Base-by-base conservation (phyloP, 2,113 vertebrate species). In the Mustela lutreola region DNA sequence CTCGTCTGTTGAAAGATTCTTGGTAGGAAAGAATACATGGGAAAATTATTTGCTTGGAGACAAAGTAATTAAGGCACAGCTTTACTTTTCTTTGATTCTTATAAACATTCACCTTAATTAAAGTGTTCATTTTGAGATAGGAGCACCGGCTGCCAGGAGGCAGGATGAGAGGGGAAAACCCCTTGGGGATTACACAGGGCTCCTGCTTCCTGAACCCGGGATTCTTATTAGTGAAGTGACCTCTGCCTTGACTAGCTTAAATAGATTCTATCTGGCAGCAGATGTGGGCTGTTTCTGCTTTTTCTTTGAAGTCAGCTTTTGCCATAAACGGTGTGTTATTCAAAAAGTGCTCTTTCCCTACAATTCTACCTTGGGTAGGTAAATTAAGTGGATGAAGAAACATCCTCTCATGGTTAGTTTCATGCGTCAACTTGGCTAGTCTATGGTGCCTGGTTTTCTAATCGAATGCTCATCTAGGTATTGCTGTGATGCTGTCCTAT, bases 41-140 rank as follows among this genome's bases (percentile, higher is more conserved):
- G 62, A 70, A 94, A 90, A 94, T 84, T 67, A 88, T 78, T 86
- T 89, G 84, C 84, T 81, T 95, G 88, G 91, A 97, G 93, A 78
- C 76, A 80, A 91, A 84, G 89, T 56, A 90, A 89, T 91, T 58
- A 95, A 95, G 91, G 62, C 58, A 71, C 36, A 42, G 42, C 39
- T 94, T 91, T 92, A 65, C 81, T 89, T 91, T 71, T 31, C 82
- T 90, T 92, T 89, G 79, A n/a, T 80, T 36, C 71, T 71, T 48
- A 39, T 22, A 92, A 97, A 92, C 91, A 94, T 89, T 91, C 85
- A 4, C 81, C 70, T 91, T 94, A 95, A 97, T 88, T 91, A 89
- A 80, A 65, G 12, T 31, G 70, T 50, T 94, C 56, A 22, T 75
- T 58, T n/a, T 21, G 19, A 87, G 50, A 36, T 26, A 15, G 8